phyloP scores from a whole-genome alignment of 2,113 vertebrate species.

The Euleptes europaea region DNA sequence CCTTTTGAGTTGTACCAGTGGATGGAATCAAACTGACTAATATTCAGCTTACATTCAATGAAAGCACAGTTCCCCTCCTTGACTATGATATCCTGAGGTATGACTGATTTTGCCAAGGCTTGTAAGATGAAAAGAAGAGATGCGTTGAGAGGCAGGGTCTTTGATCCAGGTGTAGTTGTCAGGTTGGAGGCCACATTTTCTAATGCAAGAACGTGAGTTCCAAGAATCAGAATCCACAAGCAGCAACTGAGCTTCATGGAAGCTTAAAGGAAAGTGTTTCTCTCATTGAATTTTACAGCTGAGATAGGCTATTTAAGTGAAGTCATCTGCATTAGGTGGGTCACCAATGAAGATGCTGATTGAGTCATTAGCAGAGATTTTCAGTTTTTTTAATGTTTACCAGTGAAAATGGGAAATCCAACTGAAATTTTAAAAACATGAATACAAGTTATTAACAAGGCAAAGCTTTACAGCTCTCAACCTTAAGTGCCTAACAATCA shows the following conservation, averaged over 20 bases:
- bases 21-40: slow-evolving; percentile 67
- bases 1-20: slow-evolving; percentile 91
- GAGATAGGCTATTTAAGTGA: slow-evolving; percentile 68
- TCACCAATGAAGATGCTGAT: slow-evolving; percentile 45
- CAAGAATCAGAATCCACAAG: slow-evolving; percentile 66
- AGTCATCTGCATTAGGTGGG: slow-evolving; percentile 32
- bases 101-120: slow-evolving; percentile 52
- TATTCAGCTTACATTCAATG: slow-evolving; percentile 86
- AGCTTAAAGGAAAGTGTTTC: slow-evolving; percentile 49
- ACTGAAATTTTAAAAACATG: slow-evolving; percentile 61
- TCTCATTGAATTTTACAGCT: slow-evolving; percentile 64
- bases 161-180: slow-evolving; percentile 35
- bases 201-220: slow-evolving; percentile 54
- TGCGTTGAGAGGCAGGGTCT: slow-evolving; percentile 52
- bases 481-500: slow-evolving; percentile 48
- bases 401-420: slow-evolving; percentile 47
- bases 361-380: slow-evolving; percentile 38
- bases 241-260: slow-evolving; percentile 76
- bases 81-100: slow-evolving; percentile 76
- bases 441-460: slow-evolving; percentile 46
- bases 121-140: slow-evolving; percentile 58
- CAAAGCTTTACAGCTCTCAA: slow-evolving; percentile 11
- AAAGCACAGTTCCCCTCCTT: slow-evolving; percentile 86
- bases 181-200: slow-evolving; percentile 68
- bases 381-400: slow-evolving; percentile 46